phyloP scores from a whole-genome alignment of 1,140 invertebrate genomes.

The Phymorhynchus buccinoides region DNA sequence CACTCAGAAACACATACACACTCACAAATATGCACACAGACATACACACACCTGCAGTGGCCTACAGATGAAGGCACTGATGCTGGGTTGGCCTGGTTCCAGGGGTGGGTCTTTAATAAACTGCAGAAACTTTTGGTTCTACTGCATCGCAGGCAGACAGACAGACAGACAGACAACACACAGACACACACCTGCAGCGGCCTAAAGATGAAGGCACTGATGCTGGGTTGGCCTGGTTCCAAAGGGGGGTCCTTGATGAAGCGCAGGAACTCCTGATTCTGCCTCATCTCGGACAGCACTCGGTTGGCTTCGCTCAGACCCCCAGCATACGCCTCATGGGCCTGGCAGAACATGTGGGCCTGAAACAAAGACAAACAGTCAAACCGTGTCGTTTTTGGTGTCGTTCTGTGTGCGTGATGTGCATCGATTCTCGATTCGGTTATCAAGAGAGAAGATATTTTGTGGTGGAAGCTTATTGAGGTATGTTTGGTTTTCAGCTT shows the following conservation, averaged over 20 bases:
- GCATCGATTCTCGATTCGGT: no score
- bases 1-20: no score
- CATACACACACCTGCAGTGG: constrained; percentile 59
- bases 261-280: constrained; percentile 61
- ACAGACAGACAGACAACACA: background rate
- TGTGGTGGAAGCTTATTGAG: no score
- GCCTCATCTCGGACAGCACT: constrained; percentile 55
- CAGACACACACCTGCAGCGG: constrained; percentile 50
- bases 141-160: constrained; percentile 39
- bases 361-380: constrained; percentile 44
- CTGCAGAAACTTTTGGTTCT: constrained; percentile 60
- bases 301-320: constrained; percentile 62
- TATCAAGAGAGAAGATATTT: no score
- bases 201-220: constrained; percentile 65
- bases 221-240: constrained; percentile 54
- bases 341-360: constrained; percentile 68
- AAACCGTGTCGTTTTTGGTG: no score
- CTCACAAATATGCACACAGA: no score
- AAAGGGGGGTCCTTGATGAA: constrained; percentile 62
- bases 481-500: no score
- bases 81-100: constrained; percentile 53
- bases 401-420: no score
- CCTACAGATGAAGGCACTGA: constrained; percentile 65
- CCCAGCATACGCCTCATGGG: constrained; percentile 65
- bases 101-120: constrained; percentile 61